Conservation (phyloP, 2,797 vertebrate species). For the Phalanger gymnotis region DNA sequence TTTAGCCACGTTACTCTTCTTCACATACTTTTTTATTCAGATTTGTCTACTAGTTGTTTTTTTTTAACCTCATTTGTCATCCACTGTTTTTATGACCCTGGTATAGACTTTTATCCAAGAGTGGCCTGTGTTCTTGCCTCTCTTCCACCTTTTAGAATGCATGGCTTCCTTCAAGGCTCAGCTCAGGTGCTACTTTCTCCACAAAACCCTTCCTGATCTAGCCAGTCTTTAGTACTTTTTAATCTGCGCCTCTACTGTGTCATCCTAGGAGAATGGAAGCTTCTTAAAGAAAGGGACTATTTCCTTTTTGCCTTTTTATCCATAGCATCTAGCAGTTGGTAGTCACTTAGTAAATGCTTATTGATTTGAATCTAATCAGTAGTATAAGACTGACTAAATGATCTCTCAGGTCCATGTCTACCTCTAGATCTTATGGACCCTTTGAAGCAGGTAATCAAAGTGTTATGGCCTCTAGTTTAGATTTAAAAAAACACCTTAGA, state of each 20-base stretch:
- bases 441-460: background rate
- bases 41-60: background rate
- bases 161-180: background rate
- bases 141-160: background rate
- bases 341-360: background rate
- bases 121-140: background rate
- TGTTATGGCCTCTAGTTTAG: background rate
- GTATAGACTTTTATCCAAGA: background rate
- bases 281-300: background rate
- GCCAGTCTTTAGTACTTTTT: background rate
- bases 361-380: background rate
- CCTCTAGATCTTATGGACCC: background rate
- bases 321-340: background rate
- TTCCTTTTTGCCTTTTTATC: background rate
- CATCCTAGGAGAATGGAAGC: background rate
- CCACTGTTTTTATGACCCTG: background rate
- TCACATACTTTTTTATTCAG: background rate
- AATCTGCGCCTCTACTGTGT: background rate
- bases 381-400: background rate
- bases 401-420: background rate
- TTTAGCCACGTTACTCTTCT: background rate
- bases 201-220: background rate
- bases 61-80: too few relatives aligned
- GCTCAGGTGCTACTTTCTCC: background rate
- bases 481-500: background rate